Evolutionary conservation across 2,113 vertebrate genomes (phyloP), one percentile per base, ranked within the genome.

Genomic region (Menidia beryllina): DNA sequence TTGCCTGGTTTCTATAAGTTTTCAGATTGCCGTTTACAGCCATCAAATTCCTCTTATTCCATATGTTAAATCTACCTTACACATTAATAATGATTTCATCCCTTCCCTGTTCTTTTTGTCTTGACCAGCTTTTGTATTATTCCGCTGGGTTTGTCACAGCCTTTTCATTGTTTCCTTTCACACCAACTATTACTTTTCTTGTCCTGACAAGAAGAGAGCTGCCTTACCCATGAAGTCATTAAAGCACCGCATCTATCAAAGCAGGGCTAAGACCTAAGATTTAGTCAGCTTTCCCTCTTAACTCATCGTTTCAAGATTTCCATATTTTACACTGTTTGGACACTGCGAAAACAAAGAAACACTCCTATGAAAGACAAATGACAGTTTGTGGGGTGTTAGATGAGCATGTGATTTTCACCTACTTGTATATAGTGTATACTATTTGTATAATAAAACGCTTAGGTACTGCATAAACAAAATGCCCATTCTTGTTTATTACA

Each of bases 171-270:
- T 69, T 57, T 73, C 34, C 39, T 43, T 38, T 68, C 26, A 62
- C 41, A 30, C 34, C 39, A 3, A 57, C 57, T 27, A 0, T 21
- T 25, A 24, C 36, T 57, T 64, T 73, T 58, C 77, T 60, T 69
- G 77, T 69, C 69, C 53, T 5, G 53, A 54, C 69, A 87, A 66
- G 77, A 72, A 72, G 64, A 68, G 63, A 59, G 23, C 66, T 41
- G 34, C 64, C 69, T 74, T 53, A 62, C 61, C 68, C 3, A 1
- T 21, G 23, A 53, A 86, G 53, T 83, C 59, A 60, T 85, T 87
- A 45, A 72, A 72, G 70, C 50, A 64, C 27, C 11, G 14, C 39
- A 71, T 90, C 65, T 77, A 77, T 90, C 86, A 89, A 84, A 87
- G 82, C 39, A 36, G 21, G 76, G 69, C 81, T 86, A 75, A 69